Evolutionary conservation across 2,888 invertebrate genomes (phyloP), one percentile per base, ranked within the genome.

Genomic region (Tenthredo scrophulariae): DNA sequence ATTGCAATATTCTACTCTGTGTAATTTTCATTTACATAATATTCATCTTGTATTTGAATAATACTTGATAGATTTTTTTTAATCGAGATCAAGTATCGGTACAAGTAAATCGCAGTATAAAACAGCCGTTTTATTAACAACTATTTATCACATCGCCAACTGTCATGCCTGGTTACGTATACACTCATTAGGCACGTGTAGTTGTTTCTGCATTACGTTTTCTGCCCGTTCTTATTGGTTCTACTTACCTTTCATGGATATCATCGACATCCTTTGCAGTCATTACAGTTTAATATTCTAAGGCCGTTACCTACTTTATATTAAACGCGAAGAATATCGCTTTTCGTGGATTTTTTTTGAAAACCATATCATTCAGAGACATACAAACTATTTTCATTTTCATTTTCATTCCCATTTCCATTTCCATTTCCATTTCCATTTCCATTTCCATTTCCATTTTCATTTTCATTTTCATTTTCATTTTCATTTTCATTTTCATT

Each of bases 241-340:
- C 26, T 46, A 75, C 75, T 75, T 75, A 46, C 75, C 75, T 75
- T 75, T 75, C 29, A 10, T 43, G 75, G 46, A 75, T 43, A 9
- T 26, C 43, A 18, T 46, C 75, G 40, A 40, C 26, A 15, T 75
- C 75, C 26, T 75, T 75, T 4, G 6, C 46, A n/a, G 46, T 46
- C 22, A 26, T 75, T 75, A 46, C 29, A 46, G 46, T 75, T 70
- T 43, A 22, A 75, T 46, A 5, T 43, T 62, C 62, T 62, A 62
- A 62, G 62, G 62, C 62, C 26, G 62, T 62, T 62, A 62, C 62
- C 13, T 26, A 62, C 18, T 70, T 70, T 70, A 70, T 29, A 37
- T 33, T n/a, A 6, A 70, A 37, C 6, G 2, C 62, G 9, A 13
- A 26, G 13, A 22, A 22, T 9, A 26, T 62, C 26, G 26, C 1